Conservation (phyloP, 2,888 invertebrate species). For the Nymphalis urticae region DNA sequence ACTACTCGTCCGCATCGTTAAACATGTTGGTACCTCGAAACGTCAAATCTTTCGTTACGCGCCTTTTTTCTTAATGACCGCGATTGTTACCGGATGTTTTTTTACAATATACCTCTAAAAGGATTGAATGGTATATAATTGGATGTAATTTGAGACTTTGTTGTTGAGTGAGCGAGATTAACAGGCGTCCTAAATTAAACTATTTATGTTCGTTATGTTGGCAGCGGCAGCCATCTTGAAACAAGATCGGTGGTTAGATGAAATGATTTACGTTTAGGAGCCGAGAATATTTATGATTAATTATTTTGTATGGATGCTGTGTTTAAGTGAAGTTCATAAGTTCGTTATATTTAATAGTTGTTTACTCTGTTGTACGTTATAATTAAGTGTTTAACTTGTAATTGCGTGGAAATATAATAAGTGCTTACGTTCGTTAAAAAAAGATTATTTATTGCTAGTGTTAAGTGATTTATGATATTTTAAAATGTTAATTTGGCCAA, state of each 20-base stretch:
- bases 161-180: conserved; percentile 67
- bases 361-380: neutral
- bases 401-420: too few relatives aligned
- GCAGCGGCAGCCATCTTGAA: conserved; percentile 68
- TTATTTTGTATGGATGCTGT: conserved; percentile 43
- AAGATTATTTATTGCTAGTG: too few relatives aligned
- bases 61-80: conserved; percentile 74
- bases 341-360: neutral
- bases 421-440: too few relatives aligned
- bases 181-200: conserved; percentile 65
- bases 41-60: conserved; percentile 74
- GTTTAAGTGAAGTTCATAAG: conserved; percentile 9
- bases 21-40: conserved; percentile 67
- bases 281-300: conserved; percentile 65
- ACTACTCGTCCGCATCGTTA: conserved; percentile 53
- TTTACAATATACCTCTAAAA: conserved; percentile 68
- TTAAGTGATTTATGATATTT: too few relatives aligned
- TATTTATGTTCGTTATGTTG: conserved; percentile 65
- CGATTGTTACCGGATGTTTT: conserved; percentile 69
- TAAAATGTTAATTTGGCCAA: too few relatives aligned
- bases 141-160: conserved; percentile 80
- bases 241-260: conserved; percentile 63
- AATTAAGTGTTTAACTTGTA: neutral
- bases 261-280: conserved; percentile 60
- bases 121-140: conserved; percentile 80